Evolutionary conservation across 2,888 invertebrate species (phyloP), one percentile per base, ranked within the genome.

Genomic region (Oeneis ivallda): DNA sequence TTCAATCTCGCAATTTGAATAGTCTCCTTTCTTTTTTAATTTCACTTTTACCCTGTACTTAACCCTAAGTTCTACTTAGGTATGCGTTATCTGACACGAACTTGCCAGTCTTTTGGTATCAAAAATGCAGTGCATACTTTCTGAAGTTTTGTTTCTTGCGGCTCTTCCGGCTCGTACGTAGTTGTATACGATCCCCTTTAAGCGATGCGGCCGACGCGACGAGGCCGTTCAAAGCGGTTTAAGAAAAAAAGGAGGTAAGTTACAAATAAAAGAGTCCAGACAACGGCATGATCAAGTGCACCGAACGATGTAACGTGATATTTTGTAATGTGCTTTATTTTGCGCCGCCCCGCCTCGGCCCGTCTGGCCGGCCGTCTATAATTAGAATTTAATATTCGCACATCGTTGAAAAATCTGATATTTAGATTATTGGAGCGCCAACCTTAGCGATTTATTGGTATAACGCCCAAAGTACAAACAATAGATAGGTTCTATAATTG

Each of bases 281-380:
- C 86, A 85, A 86, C 87, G 83, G 83, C 84, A 87, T 87, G 89
- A 89, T 89, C 89, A 89, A 88, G 87, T 87, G 84, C 83, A 84
- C 85, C 83, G 85, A 84, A 73, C 83, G 84, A 84, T 86, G 90
- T 88, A 89, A 90, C 83, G 77, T 78, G 90, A 90, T 89, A 89
- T 82, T 81, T 78, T 79, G 80, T 81, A 74, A 79, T 79, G 83
- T 80, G 83, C 83, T 79, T 83, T 84, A 85, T 83, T 79, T 65
- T 62, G 71, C 68, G 62, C 59, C 71, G 70, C 67, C 69, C 70
- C 56, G 71, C 69, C 67, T 69, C 70, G 73, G 73, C 64, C 59
- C 75, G 66, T 61, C 71, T 74, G 71, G 67, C 75, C 73, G 71
- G 80, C 76, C 79, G 72, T 79, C 83, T 85, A 85, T 85, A 85